These are phyloP conservation scores for Nudaria mundana DNA, from an alignment of 2,888 invertebrate species.

Conservation along the genomic window DNA sequence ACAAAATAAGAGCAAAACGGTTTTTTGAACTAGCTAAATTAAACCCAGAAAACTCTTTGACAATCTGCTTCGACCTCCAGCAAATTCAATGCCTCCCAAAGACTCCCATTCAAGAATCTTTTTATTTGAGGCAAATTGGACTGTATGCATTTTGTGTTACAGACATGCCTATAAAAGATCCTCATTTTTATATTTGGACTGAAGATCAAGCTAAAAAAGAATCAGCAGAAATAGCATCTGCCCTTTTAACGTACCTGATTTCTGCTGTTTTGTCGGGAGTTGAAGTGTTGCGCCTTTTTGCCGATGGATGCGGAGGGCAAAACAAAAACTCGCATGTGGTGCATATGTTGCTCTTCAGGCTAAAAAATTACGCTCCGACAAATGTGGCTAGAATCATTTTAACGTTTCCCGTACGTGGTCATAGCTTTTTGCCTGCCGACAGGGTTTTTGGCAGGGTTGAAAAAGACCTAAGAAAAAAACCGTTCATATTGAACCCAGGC, in stretches of 20 bases:
- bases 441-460: slow-evolving; percentile 12
- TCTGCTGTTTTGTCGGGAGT: too few species aligned
- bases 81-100: slow-evolving; percentile 7
- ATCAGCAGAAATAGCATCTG: too few species aligned
- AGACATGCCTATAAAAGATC: slow-evolving; percentile 1
- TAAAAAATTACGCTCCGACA: slow-evolving; percentile 9
- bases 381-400: slow-evolving; percentile 11
- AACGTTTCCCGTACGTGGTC: slow-evolving; percentile 15
- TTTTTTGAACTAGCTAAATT: too few species aligned
- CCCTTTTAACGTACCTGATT: too few species aligned
- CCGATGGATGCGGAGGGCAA: slow-evolving; percentile 17
- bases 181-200: slow-evolving; percentile 10
- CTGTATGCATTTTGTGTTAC: slow-evolving; percentile 1
- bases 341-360: slow-evolving; percentile 11
- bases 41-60: too few species aligned
- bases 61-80: slow-evolving; percentile 10
- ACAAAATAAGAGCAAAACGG: too few species aligned
- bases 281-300: slow-evolving; percentile 9
- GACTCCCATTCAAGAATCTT: slow-evolving; percentile 9
- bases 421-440: slow-evolving; percentile 13
- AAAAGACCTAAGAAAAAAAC: slow-evolving; percentile 11
- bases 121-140: slow-evolving; percentile 3
- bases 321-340: slow-evolving; percentile 16
- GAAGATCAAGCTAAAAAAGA: slow-evolving; percentile 13
- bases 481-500: slow-evolving; percentile 4